Conservation (phyloP, 2,113 vertebrate genomes). For the Epinephelus cyanopodus region DNA sequence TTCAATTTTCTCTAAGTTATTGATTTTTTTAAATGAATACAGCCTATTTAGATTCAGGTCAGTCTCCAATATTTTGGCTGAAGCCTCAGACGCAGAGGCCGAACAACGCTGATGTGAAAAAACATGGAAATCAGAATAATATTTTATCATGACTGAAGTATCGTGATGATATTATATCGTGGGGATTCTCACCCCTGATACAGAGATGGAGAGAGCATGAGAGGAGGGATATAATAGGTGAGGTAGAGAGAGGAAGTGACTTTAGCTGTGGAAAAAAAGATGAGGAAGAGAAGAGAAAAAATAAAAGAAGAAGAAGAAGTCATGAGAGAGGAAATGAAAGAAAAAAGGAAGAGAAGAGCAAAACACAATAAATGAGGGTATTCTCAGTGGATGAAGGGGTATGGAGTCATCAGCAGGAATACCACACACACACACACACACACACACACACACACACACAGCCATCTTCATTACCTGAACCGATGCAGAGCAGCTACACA, state of each 20-base stretch:
- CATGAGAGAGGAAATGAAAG: neutral
- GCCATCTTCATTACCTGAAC: slow-evolving; percentile 65
- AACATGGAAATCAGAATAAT: no score
- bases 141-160: no score
- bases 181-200: no score
- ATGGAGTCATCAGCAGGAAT: slow-evolving; percentile 27
- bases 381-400: slow-evolving; percentile 2
- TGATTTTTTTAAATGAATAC: no score
- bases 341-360: neutral
- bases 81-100: no score
- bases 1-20: no score
- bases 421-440: slow-evolving; percentile 33
- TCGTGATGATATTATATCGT: no score
- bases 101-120: no score
- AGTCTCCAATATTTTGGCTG: no score
- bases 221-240: no score
- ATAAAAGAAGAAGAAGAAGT: neutral
- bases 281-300: neutral
- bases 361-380: slow-evolving; percentile 18
- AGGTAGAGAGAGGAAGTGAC: neutral
- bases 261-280: neutral
- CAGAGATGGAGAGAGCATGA: no score
- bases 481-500: slow-evolving; percentile 63
- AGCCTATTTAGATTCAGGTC: no score
- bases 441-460: slow-evolving; percentile 35